Conservation (phyloP, 2,888 invertebrate species). For the Herminia tarsipennalis region DNA sequence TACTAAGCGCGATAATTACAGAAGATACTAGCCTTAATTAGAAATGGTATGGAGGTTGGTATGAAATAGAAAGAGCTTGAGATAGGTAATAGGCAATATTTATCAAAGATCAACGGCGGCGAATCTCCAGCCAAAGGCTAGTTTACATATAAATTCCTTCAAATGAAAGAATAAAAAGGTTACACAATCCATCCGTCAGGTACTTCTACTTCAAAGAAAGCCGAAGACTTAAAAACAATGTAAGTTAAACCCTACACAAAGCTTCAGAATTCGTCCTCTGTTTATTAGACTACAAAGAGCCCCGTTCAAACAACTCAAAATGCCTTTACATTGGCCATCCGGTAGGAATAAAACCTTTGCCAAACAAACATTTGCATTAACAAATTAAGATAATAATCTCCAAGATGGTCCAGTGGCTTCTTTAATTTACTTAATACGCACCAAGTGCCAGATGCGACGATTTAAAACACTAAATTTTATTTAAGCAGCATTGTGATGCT, state of each 20-base stretch:
- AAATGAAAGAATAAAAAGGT: too few species aligned
- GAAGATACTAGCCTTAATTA: too few species aligned
- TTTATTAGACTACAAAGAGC: slow-evolving; percentile 22
- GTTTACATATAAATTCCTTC: too few species aligned
- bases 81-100: too few species aligned
- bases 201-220: too few species aligned
- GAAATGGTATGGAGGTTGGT: too few species aligned
- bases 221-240: not conserved
- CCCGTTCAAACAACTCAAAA: slow-evolving; percentile 22
- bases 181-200: too few species aligned
- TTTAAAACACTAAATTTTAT: slow-evolving; percentile 5
- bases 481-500: not conserved
- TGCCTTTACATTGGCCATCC: slow-evolving; percentile 31
- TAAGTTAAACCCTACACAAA: not conserved
- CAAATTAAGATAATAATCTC: slow-evolving; percentile 41
- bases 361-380: slow-evolving; percentile 37
- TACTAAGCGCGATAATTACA: too few species aligned
- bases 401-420: slow-evolving; percentile 19
- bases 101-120: too few species aligned
- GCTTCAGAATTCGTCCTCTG: slow-evolving; percentile 5
- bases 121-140: too few species aligned
- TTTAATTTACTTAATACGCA: slow-evolving; percentile 40
- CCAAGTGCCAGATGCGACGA: slow-evolving; percentile 24
- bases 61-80: too few species aligned
- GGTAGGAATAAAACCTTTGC: slow-evolving; percentile 19